Conservation (phyloP, 2,113 vertebrate genomes). For the Oncorhynchus keta region DNA sequence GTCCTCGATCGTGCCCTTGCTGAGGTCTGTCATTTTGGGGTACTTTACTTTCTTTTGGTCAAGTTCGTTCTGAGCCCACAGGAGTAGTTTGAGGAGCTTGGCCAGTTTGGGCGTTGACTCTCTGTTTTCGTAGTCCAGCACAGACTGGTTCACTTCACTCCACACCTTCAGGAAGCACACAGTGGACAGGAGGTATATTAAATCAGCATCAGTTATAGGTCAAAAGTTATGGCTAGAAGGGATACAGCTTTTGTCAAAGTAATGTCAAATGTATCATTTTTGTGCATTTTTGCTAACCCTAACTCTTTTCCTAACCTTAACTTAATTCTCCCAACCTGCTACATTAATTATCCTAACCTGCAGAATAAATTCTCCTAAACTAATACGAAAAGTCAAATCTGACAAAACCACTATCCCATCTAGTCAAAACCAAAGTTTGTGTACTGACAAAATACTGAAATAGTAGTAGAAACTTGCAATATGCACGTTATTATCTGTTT, state of each 20-base stretch:
- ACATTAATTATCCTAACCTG: too few relatives aligned
- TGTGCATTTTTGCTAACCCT: too few relatives aligned
- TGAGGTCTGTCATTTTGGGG: slow-evolving; percentile 99
- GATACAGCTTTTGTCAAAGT: not conserved
- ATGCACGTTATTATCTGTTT: not conserved
- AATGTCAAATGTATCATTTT: too few relatives aligned
- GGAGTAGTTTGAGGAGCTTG: slow-evolving; percentile 94
- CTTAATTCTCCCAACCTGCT: too few relatives aligned
- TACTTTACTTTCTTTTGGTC: slow-evolving; percentile 99
- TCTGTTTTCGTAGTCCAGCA: slow-evolving; percentile 90
- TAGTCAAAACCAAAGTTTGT: too few relatives aligned
- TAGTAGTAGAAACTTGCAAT: too few relatives aligned
- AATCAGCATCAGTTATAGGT: not conserved
- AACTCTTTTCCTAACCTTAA: too few relatives aligned
- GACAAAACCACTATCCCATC: not conserved
- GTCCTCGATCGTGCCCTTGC: slow-evolving; percentile 96
- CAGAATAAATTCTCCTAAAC: too few relatives aligned
- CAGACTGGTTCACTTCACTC: slow-evolving; percentile 98
- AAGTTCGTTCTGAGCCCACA: slow-evolving; percentile 99
- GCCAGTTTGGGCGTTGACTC: slow-evolving; percentile 97
- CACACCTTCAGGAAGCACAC: slow-evolving; percentile 82
- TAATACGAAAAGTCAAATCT: too few relatives aligned
- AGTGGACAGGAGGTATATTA: not conserved
- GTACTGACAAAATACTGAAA: too few relatives aligned
- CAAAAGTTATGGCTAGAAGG: not conserved